Conservation (phyloP, 2,888 invertebrate species). For the Stratiomys singularior region DNA sequence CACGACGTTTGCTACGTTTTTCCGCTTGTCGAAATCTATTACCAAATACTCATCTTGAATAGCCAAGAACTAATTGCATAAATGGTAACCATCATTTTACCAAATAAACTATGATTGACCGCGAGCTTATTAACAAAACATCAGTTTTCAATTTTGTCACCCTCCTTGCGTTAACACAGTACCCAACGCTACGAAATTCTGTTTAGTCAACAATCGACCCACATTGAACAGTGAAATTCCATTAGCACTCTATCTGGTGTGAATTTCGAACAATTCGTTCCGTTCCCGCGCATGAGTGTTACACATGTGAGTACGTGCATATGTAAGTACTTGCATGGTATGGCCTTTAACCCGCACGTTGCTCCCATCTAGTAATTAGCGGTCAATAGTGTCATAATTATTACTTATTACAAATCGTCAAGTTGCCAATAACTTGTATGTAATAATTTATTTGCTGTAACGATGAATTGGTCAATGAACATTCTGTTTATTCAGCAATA, state of each 20-base stretch:
- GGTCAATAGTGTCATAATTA: constrained; percentile 36
- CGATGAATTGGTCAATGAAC: constrained; percentile 18
- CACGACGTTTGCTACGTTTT: too few relatives aligned
- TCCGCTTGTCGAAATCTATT: too few relatives aligned
- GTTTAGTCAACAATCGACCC: background rate
- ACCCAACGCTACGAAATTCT: background rate
- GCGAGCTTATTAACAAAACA: background rate
- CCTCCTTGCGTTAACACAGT: constrained; percentile 1
- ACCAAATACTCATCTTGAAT: too few relatives aligned
- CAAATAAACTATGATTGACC: constrained; percentile 11
- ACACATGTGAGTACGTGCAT: background rate
- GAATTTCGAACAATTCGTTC: constrained; percentile 14
- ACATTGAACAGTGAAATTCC: constrained; percentile 9
- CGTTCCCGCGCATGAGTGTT: background rate
- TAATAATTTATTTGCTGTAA: background rate
- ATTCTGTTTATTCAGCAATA: constrained; percentile 30
- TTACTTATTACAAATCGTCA: constrained; percentile 38
- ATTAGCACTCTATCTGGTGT: constrained; percentile 14
- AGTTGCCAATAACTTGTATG: constrained; percentile 3
- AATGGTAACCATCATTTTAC: too few relatives aligned
- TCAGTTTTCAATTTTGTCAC: constrained; percentile 32
- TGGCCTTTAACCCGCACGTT: constrained; percentile 39
- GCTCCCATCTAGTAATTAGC: constrained; percentile 32
- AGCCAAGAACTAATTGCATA: too few relatives aligned
- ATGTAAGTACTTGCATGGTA: background rate